A percentile compares a stretch with the other conserved stretches of the same genome.
Conservation (phyloP, 2,888 invertebrate species). For the Chorisops tibialis region DNA sequence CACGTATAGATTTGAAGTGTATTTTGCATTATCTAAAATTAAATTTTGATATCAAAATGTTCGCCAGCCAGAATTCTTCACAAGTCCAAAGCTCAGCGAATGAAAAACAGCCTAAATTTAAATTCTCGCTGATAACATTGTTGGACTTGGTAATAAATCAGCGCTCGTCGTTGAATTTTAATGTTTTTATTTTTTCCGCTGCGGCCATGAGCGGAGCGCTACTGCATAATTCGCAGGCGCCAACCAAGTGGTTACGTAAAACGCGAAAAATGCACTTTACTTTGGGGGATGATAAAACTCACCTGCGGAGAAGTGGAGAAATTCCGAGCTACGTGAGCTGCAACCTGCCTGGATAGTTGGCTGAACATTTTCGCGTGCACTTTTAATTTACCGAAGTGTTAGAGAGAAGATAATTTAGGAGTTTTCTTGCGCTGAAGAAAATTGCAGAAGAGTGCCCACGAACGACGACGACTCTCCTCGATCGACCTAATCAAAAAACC, state of each 20-base stretch:
- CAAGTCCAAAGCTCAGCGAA: too few relatives aligned
- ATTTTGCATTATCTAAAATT: background rate
- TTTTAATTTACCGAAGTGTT: background rate
- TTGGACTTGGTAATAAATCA: too few relatives aligned
- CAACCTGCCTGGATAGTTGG: slow-evolving; percentile 59
- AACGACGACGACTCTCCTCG: too few relatives aligned
- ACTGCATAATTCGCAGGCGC: too few relatives aligned
- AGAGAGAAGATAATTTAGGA: background rate
- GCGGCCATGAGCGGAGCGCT: too few relatives aligned
- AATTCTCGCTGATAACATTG: too few relatives aligned
- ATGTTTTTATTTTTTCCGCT: too few relatives aligned
- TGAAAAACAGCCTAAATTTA: too few relatives aligned
- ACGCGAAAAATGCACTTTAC: slow-evolving; percentile 31
- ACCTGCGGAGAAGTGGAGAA: slow-evolving; percentile 62
- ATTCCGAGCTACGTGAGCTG: slow-evolving; percentile 59
- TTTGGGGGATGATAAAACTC: slow-evolving; percentile 35
- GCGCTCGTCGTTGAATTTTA: too few relatives aligned
- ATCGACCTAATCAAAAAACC: too few relatives aligned
- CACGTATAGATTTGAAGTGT: too few relatives aligned
- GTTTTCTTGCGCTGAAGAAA: background rate
- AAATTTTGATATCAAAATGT: background rate
- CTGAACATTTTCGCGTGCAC: slow-evolving; percentile 58
- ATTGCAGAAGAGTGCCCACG: background rate
- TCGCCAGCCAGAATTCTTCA: too few relatives aligned
- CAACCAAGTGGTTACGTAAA: background rate